Conservation (phyloP, 2,888 invertebrate species). For the Limenitis camilla region DNA sequence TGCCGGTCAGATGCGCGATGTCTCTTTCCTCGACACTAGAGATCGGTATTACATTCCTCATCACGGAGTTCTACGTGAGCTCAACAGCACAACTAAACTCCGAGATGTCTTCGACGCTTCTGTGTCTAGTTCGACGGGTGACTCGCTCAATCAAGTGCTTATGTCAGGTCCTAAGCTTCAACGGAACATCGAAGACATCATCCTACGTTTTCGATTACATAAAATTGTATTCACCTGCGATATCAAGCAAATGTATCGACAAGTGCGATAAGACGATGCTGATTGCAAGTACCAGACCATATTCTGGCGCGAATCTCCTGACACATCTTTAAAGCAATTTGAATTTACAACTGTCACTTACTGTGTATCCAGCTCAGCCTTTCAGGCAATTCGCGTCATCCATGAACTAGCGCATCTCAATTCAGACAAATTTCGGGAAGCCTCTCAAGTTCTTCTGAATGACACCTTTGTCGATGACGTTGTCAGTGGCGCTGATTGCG, state of each 20-base stretch:
- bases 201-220: slow-evolving; percentile 20
- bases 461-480: not conserved
- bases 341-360: slow-evolving; percentile 21
- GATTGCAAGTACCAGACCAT: slow-evolving; percentile 25
- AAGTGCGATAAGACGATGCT: slow-evolving; percentile 15
- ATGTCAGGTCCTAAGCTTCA: not conserved
- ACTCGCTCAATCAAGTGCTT: not conserved
- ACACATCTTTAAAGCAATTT: slow-evolving; percentile 20
- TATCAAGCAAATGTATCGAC: slow-evolving; percentile 28
- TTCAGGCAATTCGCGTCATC: slow-evolving; percentile 14
- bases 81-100: not conserved
- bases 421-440: not conserved
- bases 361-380: slow-evolving; percentile 22
- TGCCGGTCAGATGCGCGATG: slow-evolving; percentile 10
- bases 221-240: slow-evolving; percentile 26
- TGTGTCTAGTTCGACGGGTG: not conserved
- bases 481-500: not conserved
- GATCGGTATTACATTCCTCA: slow-evolving; percentile 9
- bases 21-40: not conserved
- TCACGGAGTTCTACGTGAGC: not conserved
- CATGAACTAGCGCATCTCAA: not conserved
- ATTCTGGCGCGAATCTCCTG: slow-evolving; percentile 23
- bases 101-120: not conserved
- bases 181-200: slow-evolving; percentile 17
- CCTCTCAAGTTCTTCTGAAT: not conserved